Percentiles rank a stretch among this genome's conserved stretches.
Conservation (phyloP, 2,888 invertebrate species). For the Rugalucina vietnamica region DNA sequence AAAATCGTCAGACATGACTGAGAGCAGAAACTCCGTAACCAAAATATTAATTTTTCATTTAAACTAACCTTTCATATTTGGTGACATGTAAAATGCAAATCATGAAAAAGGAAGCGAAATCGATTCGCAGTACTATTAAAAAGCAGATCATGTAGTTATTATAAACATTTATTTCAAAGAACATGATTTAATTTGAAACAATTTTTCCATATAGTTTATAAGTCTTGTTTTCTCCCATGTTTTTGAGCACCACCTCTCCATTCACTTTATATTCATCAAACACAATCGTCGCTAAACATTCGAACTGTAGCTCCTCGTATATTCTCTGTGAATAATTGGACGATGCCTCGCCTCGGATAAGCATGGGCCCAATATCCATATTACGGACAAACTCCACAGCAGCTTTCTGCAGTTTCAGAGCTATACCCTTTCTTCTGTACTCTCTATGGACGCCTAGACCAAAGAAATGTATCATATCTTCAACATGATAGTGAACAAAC, state of each 20-base stretch:
- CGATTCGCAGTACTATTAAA: too few species aligned
- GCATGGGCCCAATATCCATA: constrained; percentile 19
- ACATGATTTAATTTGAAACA: too few species aligned
- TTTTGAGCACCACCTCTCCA: constrained; percentile 34
- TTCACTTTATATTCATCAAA: constrained; percentile 34
- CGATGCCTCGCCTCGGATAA: constrained; percentile 31
- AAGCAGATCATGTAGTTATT: too few species aligned
- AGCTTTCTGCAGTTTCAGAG: constrained; percentile 23
- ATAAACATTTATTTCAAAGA: too few species aligned
- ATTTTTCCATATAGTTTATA: constrained; percentile 12
- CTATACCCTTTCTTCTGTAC: constrained; percentile 29
- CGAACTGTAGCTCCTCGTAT: constrained; percentile 37
- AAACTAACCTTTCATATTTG: too few species aligned
- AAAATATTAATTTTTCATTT: too few species aligned
- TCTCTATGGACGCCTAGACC: constrained; percentile 28
- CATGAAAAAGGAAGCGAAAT: too few species aligned
- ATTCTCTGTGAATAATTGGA: constrained; percentile 34
- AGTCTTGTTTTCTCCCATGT: constrained; percentile 37
- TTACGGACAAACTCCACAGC: constrained; percentile 16
- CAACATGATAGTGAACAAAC: constrained; percentile 26
- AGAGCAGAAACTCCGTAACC: too few species aligned
- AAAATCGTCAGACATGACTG: too few species aligned
- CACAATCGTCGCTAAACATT: constrained; percentile 3
- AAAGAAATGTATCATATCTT: constrained; percentile 19
- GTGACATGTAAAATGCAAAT: too few species aligned